Evolutionary conservation across 2,113 vertebrate species (phyloP).

Genomic region (Rhipidura dahli): DNA sequence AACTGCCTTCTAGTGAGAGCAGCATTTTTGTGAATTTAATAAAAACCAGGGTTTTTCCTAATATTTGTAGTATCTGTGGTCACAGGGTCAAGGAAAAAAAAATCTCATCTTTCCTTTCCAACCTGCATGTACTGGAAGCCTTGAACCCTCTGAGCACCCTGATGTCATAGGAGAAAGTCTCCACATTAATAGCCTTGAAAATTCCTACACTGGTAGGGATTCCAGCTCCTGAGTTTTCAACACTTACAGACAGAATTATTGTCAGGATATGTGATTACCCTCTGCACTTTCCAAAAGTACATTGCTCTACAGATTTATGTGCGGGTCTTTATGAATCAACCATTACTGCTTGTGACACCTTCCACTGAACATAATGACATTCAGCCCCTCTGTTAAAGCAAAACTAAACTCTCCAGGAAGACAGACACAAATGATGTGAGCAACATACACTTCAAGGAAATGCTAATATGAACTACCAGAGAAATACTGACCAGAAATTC

Average conservation of each 20-base stretch:
- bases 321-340: background rate
- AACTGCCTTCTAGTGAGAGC: background rate
- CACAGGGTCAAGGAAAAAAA: background rate
- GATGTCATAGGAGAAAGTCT: background rate
- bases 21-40: background rate
- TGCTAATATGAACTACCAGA: background rate
- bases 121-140: background rate
- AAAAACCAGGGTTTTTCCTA: background rate
- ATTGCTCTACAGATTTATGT: background rate
- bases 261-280: fast-evolving
- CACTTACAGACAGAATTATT: background rate
- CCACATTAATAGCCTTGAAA: background rate
- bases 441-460: background rate
- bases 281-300: background rate
- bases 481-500: background rate
- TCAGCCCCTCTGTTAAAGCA: background rate
- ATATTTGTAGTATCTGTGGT: background rate
- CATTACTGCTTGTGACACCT: background rate
- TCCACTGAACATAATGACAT: background rate
- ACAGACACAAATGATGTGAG: background rate
- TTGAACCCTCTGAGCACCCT: background rate
- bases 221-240: background rate
- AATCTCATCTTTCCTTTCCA: background rate
- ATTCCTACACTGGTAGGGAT: background rate
- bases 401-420: background rate